These are phyloP conservation scores for Rhynchophorus ferrugineus DNA, from an alignment of 1,140 invertebrate species.

Conservation along the genomic window DNA sequence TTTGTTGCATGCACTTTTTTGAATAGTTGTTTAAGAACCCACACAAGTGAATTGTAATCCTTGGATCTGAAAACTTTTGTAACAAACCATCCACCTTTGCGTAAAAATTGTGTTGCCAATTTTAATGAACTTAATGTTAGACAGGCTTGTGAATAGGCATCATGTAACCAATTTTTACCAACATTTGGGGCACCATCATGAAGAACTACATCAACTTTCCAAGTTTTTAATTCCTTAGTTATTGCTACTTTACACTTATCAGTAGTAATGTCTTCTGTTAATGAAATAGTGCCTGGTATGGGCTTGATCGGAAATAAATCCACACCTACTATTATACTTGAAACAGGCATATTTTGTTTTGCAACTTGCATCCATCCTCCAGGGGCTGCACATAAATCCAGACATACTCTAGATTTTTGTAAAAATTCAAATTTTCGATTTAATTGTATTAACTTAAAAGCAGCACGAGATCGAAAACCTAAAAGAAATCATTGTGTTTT, in stretches of 20 bases:
- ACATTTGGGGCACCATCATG: constrained; percentile 99
- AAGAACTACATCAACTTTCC: constrained; percentile 94
- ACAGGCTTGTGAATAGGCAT: constrained; percentile 91
- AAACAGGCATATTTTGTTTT: constrained; percentile 94
- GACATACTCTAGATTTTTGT: constrained; percentile 88
- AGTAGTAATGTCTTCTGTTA: constrained; percentile 95
- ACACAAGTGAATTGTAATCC: constrained; percentile 92
- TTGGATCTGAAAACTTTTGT: constrained; percentile 99
- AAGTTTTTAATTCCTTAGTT: constrained; percentile 80
- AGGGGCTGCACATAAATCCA: constrained; percentile 98
- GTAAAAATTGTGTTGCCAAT: constrained; percentile 87
- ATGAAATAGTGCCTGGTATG: constrained; percentile 80
- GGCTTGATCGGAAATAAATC: constrained; percentile 95
- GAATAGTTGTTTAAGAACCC: constrained; percentile 96
- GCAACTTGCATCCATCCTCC: constrained; percentile 99
- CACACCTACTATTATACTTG: constrained; percentile 87
- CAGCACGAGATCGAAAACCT: constrained; percentile 94
- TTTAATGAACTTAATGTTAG: constrained; percentile 89
- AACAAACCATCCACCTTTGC: constrained; percentile 91
- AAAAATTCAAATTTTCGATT: constrained; percentile 97
- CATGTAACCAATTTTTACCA: constrained; percentile 94
- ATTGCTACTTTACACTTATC: constrained; percentile 75
- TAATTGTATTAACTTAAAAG: constrained; percentile 97
- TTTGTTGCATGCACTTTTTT: constrained; percentile 95
- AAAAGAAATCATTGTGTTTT: constrained; percentile 32